Base-by-base conservation (phyloP, 1,140 invertebrate species). In the Zaprionus tsacasi region DNA sequence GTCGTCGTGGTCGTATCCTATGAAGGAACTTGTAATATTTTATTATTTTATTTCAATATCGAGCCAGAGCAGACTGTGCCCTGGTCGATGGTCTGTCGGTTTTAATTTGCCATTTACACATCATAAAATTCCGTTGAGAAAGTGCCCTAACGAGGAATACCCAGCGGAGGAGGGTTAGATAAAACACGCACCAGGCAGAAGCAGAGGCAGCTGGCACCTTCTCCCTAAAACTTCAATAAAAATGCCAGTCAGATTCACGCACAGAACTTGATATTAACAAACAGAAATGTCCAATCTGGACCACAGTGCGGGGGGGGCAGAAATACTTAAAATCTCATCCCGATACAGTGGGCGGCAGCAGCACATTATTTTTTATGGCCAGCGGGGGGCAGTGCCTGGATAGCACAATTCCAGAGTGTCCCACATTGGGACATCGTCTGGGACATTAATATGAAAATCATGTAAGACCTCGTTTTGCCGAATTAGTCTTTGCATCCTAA, bases 91-190 rank as follows among this genome's bases (percentile, higher is more conserved):
- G 48, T 45, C 60, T 60, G 74, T 76, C 48, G 70, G 52, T 61
- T 77, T 77, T 72, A 66, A 66, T 72, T 76, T 73, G 70, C 70
- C 75, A 77, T 77, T 77, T 77, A 67, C 75, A 77, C 75, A 68
- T 77, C 70, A 77, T 77, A 77, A 77, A 77, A 69, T 63, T 61
- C 50, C 48, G 57, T 30, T 21, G 56, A 73, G 70, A 56, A 48
- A 68, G 48, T 38, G 48, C 27, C 13, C 25, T 13, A 12, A 12
- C 21, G 38, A 17, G 6, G 45, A 50, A 15, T 40, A 10, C 36
- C 30, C 15, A 17, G n/a, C n/a, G n/a, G 13, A 13, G 61, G 40
- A 48, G 36, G 13, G 25, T 27, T 48, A 66, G 64, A 57, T 66
- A 48, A 57, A 66, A 56, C 55, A 67, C 55, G 45, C 70, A 64